These are phyloP conservation scores for Embiotoca jacksoni DNA, from an alignment of 2,113 vertebrate genomes.

Conservation along the genomic window DNA sequence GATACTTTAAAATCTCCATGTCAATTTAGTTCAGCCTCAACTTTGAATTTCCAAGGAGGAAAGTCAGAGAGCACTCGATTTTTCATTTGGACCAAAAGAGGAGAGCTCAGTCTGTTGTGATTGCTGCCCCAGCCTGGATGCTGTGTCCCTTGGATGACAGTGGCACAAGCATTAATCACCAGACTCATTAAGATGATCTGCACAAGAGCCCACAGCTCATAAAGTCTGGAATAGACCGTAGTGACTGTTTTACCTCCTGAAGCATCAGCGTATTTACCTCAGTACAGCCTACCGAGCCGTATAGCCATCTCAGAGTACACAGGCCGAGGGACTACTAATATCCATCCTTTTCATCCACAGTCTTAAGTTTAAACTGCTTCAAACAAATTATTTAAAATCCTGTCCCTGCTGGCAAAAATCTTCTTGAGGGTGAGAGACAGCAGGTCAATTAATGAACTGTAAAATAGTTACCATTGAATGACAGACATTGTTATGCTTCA, in stretches of 20 bases:
- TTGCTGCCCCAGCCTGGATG: slow-evolving; percentile 8
- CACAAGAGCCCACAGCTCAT: slow-evolving; percentile 67
- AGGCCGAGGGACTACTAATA: neutral
- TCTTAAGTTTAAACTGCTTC: neutral
- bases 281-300: slow-evolving; percentile 12
- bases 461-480: neutral
- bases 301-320: slow-evolving; percentile 10
- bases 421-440: neutral
- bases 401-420: neutral
- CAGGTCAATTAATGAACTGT: neutral
- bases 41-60: neutral
- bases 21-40: neutral
- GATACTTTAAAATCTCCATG: neutral
- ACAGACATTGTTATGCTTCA: neutral
- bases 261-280: slow-evolving; percentile 63
- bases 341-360: neutral
- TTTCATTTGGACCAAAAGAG: slow-evolving; percentile 12
- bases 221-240: slow-evolving; percentile 61
- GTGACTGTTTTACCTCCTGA: slow-evolving; percentile 37
- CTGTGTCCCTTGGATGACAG: slow-evolving; percentile 45
- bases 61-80: slow-evolving; percentile 5
- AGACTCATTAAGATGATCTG: slow-evolving; percentile 69
- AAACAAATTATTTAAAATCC: neutral
- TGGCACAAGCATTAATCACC: slow-evolving; percentile 61
- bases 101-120: slow-evolving; percentile 20